A percentile compares a stretch with the other conserved stretches of the same genome.
Conservation (phyloP, 2,797 vertebrate species). For the Vipera ursinii region DNA sequence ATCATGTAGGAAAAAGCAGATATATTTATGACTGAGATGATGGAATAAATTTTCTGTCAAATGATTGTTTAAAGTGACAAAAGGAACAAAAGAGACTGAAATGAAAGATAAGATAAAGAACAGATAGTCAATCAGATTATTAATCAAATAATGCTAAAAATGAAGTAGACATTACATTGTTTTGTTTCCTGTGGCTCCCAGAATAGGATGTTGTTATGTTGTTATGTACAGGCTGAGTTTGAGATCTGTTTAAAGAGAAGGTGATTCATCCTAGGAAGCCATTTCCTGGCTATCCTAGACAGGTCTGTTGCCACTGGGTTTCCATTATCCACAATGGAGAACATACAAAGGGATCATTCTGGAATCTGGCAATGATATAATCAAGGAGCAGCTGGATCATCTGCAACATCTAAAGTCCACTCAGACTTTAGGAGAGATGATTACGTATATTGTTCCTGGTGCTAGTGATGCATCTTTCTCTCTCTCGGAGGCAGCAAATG, state of each 20-base stretch:
- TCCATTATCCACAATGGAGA: neutral
- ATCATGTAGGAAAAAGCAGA: slow-evolving; percentile 34
- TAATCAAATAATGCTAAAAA: slow-evolving; percentile 62
- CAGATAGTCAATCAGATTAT: slow-evolving; percentile 59
- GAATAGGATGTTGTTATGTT: neutral
- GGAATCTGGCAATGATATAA: neutral
- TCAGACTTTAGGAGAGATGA: neutral
- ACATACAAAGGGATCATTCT: neutral
- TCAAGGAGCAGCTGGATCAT: neutral
- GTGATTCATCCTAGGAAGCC: neutral
- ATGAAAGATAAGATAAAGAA: slow-evolving; percentile 4
- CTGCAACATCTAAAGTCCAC: neutral
- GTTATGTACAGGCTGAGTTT: neutral
- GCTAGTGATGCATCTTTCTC: neutral
- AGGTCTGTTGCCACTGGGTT: neutral
- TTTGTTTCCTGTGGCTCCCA: slow-evolving; percentile 32
- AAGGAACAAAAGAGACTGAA: neutral
- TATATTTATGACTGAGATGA: slow-evolving; percentile 40
- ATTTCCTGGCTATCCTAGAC: neutral
- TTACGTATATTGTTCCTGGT: neutral
- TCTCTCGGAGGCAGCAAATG: neutral
- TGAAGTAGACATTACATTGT: slow-evolving; percentile 57
- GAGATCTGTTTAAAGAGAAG: neutral
- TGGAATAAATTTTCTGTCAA: slow-evolving; percentile 29
- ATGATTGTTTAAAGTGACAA: slow-evolving; percentile 20